Percentiles rank a stretch among this genome's conserved stretches.
Evolutionary conservation across 2,888 invertebrate genomes (phyloP).

Genomic region (Cabera pusaria): DNA sequence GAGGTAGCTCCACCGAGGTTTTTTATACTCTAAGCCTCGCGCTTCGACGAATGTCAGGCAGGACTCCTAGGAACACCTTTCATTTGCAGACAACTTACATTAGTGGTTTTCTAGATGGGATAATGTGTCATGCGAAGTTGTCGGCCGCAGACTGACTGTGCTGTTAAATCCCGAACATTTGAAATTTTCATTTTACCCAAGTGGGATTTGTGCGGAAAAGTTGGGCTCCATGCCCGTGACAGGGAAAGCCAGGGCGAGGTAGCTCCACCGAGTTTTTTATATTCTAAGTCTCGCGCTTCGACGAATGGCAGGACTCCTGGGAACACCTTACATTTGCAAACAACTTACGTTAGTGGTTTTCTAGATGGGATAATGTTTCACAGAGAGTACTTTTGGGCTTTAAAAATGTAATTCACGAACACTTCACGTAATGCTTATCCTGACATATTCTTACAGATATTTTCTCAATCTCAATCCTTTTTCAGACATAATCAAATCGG

Average conservation of each 20-base stretch:
- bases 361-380: no score
- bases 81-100: constrained; percentile 5
- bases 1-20: no score
- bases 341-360: no score
- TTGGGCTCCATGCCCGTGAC: constrained; percentile 36
- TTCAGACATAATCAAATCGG: no score
- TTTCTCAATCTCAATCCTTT: no score
- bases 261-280: no score
- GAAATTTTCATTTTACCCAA: constrained; percentile 44
- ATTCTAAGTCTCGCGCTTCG: constrained; percentile 18
- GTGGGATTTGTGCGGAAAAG: constrained; percentile 40
- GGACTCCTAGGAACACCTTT: constrained; percentile 16
- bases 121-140: constrained; percentile 42
- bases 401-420: no score
- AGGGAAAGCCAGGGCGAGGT: constrained; percentile 38
- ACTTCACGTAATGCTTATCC: no score
- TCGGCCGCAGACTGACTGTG: constrained; percentile 37
- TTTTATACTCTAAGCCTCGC: constrained; percentile 25
- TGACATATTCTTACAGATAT: no score
- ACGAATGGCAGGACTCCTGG: constrained; percentile 13
- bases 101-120: no score
- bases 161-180: constrained; percentile 46
- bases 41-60: constrained; percentile 20
- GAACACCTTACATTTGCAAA: constrained; percentile 15
- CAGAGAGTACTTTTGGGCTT: no score